These are phyloP conservation scores for Mimas tiliae DNA, from an alignment of 2,888 invertebrate species.

Conservation along the genomic window DNA sequence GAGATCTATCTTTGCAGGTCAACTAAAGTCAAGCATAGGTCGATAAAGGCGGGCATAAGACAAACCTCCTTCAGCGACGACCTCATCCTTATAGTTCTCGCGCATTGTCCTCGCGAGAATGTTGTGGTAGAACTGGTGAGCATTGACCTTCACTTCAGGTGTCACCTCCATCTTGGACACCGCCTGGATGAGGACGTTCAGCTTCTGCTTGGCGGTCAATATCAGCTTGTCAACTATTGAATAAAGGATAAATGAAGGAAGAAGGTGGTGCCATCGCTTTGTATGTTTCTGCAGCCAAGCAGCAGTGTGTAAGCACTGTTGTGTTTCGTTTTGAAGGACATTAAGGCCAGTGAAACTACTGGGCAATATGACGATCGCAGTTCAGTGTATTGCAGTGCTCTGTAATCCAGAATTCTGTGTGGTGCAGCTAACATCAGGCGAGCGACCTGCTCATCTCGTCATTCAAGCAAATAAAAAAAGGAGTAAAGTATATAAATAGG, in stretches of 20 bases:
- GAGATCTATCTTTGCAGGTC: background rate
- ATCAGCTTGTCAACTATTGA: constrained; percentile 71
- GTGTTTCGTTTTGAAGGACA: no score
- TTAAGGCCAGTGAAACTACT: no score
- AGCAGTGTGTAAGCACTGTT: no score
- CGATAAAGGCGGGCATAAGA: background rate
- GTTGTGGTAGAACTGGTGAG: constrained; percentile 72
- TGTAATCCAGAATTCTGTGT: no score
- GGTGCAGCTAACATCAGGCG: no score
- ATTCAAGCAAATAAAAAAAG: no score
- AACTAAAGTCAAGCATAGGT: background rate
- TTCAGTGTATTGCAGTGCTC: no score
- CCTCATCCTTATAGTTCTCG: constrained; percentile 74
- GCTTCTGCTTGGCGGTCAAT: constrained; percentile 62
- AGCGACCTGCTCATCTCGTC: no score
- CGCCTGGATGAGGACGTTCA: constrained; percentile 65
- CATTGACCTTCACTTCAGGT: constrained; percentile 54
- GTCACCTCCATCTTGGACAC: constrained; percentile 73
- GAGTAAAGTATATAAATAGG: no score
- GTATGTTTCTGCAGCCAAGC: no score
- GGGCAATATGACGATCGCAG: no score
- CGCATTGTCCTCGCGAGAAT: constrained; percentile 70
- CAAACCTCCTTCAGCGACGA: constrained; percentile 71
- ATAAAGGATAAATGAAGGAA: background rate
- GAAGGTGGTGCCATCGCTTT: no score